Base-by-base conservation (phyloP, 2,888 invertebrate genomes). In the Fragum fragum region DNA sequence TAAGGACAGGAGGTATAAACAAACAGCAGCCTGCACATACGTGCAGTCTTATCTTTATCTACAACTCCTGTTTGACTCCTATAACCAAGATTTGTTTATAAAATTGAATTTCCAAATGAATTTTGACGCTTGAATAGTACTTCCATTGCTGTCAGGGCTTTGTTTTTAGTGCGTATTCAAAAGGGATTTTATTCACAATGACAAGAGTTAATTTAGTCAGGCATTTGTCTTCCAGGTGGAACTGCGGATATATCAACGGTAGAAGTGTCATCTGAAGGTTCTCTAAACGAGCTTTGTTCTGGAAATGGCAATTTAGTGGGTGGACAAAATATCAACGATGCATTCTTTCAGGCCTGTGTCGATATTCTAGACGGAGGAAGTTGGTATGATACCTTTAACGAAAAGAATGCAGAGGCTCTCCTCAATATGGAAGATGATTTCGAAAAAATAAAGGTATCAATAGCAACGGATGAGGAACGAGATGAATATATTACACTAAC, bases 211-310 rank as follows among this genome's bases (percentile, higher is more conserved):
- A n/a, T n/a, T n/a, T n/a, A n/a, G n/a, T n/a, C n/a, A n/a, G n/a
- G n/a, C n/a, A n/a, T n/a, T 36, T 36, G 3, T 9, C 32, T 36
- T 36, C 32, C 42, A 83, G 79, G 83, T 18, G 76, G 80, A 21
- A 83, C 83, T 9, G 79, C 76, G 0, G 83, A 83, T 55, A 57
- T 79, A 11, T 76, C 77, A 14, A 76, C 76, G 36, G 59, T 74
- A 0, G 57, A 83, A 59, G 80, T 83, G 5, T 23, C 52, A 36
- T 32, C 61, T 6, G 36, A 42, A 16, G 83, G 77, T 18, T 14
- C 14, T 6, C 68, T 83, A 16, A 63, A 72, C 18, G 77, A 83
- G 57, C 57, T 79, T 7, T 59, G 71, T 55, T 11, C 47, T 1
- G 78, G 70, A 11, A 26, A 16, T 1, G 81, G 81, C n/a, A n/a